Percentiles rank a stretch among this genome's conserved stretches.
These are phyloP conservation scores for Coenobita brevimanus DNA, from an alignment of 1,140 invertebrate species.

Conservation along the genomic window DNA sequence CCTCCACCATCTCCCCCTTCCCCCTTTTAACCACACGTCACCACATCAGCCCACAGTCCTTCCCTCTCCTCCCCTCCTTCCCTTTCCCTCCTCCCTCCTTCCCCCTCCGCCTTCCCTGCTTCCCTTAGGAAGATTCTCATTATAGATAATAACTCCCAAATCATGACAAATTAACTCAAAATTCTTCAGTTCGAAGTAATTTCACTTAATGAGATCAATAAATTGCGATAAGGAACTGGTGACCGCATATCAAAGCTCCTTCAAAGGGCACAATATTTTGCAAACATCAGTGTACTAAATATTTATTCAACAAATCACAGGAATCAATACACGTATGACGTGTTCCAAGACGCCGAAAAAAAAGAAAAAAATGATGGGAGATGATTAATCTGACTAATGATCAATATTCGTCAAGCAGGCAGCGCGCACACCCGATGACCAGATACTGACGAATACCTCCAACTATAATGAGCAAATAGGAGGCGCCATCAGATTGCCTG, in stretches of 20 bases:
- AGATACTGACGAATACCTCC: not conserved
- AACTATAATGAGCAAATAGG: too few species aligned
- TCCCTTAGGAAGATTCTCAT: slow-evolving; percentile 41
- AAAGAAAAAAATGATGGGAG: not conserved
- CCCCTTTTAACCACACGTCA: not conserved
- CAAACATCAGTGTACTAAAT: too few species aligned
- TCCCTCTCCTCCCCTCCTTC: not conserved
- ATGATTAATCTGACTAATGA: not conserved
- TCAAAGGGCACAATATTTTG: too few species aligned
- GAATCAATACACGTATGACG: too few species aligned
- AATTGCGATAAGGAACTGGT: too few species aligned
- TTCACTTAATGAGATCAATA: too few species aligned
- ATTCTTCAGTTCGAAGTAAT: slow-evolving; percentile 34
- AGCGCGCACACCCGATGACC: not conserved
- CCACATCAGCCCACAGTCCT: not conserved
- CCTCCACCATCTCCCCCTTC: not conserved
- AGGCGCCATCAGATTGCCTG: too few species aligned
- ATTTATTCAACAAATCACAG: too few species aligned
- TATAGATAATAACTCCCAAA: slow-evolving; percentile 56
- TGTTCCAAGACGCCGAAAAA: too few species aligned
- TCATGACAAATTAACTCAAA: slow-evolving; percentile 57
- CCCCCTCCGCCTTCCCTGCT: slow-evolving; percentile 10
- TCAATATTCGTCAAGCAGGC: slow-evolving; percentile 2
- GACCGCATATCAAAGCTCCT: too few species aligned
- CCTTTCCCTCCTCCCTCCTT: not conserved